Evolutionary conservation across 2,888 invertebrate genomes (phyloP), one percentile per base, ranked within the genome.

Genomic region (Xanthia togata): DNA sequence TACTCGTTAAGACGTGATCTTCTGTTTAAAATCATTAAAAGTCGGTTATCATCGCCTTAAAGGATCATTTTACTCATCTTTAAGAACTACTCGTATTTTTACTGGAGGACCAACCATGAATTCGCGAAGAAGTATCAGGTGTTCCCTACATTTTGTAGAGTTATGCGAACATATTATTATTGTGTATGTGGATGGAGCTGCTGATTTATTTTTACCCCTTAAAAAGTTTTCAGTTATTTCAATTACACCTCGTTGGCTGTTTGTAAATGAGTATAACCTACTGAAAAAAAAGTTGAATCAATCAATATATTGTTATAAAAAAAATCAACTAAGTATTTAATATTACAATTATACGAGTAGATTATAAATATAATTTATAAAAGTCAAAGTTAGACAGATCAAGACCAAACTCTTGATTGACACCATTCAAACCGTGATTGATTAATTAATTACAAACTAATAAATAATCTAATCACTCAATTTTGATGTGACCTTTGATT

Each of bases 401-500:
- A 79, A 75, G 67, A 63, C 12, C 67, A 53, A 60, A 23, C 23
- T 5, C 0, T 82, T 70, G 47, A 82, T 70, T 77, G 70, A 83
- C 41, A 70, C 20, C 67, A 63, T 67, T 78, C 50, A 68, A 65
- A 60, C 6, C 31, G 12, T 41, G 62, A 75, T 81, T 75, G 68
- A 60, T 65, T 65, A 31, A 78, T 69, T 69, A 78, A 60, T 78
- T 72, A 31, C 17, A 31, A 75, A 57, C 31, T 12, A 26, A 59
- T 84, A n/a, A 70, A 68, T 55, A 65, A 67, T 62, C 35, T n/a
- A 31, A 31, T 31, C 1, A 53, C 31, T 57, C 8, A 20, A 62
- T 50, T 59, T 78, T 35, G 38, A 60, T 59, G 14, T 64, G 70
- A 74, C 82, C 85, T 82, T 84, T 74, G n/a, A 35, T 74, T 57